Evolutionary conservation across 2,888 invertebrate genomes (phyloP).

Genomic region (Piscicola geometra): DNA sequence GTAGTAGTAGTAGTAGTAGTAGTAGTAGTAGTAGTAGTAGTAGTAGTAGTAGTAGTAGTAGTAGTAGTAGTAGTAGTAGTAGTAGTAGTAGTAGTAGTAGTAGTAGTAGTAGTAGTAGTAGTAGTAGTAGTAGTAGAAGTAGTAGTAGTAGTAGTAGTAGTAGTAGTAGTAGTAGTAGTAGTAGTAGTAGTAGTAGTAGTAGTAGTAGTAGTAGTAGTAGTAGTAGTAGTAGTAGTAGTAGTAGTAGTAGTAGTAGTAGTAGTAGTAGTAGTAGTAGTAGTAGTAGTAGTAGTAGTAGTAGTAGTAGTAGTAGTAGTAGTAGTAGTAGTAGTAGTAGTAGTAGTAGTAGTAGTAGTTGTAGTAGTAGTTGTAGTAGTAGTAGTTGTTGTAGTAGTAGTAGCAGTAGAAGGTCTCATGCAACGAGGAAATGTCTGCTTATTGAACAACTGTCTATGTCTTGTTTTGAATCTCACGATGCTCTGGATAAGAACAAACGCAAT

Average conservation of each 20-base stretch:
- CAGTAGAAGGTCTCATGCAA: too few species aligned
- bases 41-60: slow-evolving; percentile 41
- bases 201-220: slow-evolving; percentile 41
- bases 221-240: slow-evolving; percentile 42
- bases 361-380: too few species aligned
- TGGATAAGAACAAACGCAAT: too few species aligned
- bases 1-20: slow-evolving; percentile 39
- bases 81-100: slow-evolving; percentile 39
- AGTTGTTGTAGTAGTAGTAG: too few species aligned
- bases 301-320: slow-evolving; percentile 39
- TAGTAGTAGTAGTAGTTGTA: slow-evolving; percentile 19
- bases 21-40: slow-evolving; percentile 42
- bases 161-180: slow-evolving; percentile 37
- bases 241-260: slow-evolving; percentile 42
- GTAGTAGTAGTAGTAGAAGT: slow-evolving; percentile 30
- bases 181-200: slow-evolving; percentile 39
- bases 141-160: slow-evolving; percentile 39
- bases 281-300: slow-evolving; percentile 41
- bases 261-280: slow-evolving; percentile 41
- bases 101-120: slow-evolving; percentile 36
- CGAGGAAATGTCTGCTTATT: too few species aligned
- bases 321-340: slow-evolving; percentile 35
- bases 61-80: slow-evolving; percentile 41
- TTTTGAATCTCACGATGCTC: too few species aligned
- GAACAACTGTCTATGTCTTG: too few species aligned